These are phyloP conservation scores for Diuraphis noxia DNA, from an alignment of 1,140 invertebrate species.

Conservation along the genomic window DNA sequence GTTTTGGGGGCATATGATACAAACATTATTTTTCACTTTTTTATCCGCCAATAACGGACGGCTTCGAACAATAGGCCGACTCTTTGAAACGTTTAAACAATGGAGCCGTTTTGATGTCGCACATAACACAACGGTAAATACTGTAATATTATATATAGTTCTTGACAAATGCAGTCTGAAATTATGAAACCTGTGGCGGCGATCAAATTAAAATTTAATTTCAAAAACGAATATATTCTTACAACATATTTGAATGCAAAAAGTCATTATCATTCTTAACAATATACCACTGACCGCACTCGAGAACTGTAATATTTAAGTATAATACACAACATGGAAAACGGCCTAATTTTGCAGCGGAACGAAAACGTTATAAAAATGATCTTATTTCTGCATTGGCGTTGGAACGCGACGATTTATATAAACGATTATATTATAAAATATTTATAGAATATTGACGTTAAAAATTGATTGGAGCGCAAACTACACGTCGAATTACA, in stretches of 20 bases:
- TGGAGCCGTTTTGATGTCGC: neutral
- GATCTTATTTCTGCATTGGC: neutral
- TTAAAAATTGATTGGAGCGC: neutral
- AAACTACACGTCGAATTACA: neutral
- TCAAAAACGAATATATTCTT: neutral
- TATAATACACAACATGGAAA: neutral
- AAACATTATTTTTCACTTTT: neutral
- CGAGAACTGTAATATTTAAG: neutral
- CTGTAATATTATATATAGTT: neutral
- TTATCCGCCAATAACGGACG: neutral
- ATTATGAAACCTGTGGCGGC: neutral
- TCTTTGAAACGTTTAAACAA: conserved; percentile 22
- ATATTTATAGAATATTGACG: neutral
- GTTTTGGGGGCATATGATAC: neutral
- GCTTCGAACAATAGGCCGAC: neutral
- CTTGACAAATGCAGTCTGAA: neutral
- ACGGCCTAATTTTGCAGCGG: neutral
- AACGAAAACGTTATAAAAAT: neutral
- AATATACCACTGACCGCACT: neutral
- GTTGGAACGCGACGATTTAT: neutral
- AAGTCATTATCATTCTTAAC: neutral
- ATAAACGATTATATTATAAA: neutral
- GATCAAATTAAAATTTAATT: conserved; percentile 1
- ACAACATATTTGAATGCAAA: neutral
- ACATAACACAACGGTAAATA: conserved; percentile 9